Conservation (phyloP, 2,113 vertebrate species). For the Pachycephala philippinensis region DNA sequence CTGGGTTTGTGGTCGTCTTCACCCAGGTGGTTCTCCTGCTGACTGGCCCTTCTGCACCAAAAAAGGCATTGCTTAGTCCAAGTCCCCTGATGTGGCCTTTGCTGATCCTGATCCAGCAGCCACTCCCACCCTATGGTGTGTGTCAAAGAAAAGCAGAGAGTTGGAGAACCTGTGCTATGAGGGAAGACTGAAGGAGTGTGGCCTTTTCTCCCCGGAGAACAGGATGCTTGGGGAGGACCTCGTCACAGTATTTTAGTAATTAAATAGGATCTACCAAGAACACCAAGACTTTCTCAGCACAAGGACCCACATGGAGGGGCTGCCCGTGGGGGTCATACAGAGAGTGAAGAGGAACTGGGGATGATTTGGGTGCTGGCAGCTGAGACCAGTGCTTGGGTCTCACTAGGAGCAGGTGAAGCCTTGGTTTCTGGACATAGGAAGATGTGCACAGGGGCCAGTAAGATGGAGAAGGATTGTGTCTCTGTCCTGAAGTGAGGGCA, state of each 20-base stretch:
- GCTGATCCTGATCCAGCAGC: neutral
- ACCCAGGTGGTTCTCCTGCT: neutral
- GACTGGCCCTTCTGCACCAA: neutral
- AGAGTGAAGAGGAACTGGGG: neutral
- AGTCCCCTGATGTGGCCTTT: neutral
- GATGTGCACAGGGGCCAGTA: neutral
- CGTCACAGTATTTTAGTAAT: neutral
- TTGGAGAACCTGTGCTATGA: neutral
- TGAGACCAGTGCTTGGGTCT: neutral
- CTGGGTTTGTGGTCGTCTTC: neutral
- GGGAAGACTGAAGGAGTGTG: neutral
- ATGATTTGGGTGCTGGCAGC: neutral
- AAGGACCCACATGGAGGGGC: neutral
- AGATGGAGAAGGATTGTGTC: neutral
- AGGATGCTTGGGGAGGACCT: neutral
- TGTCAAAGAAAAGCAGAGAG: neutral
- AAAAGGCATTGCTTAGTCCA: neutral
- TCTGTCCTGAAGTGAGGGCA: neutral
- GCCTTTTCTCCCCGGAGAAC: neutral
- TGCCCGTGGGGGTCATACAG: neutral
- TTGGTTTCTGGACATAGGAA: neutral
- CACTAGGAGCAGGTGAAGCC: neutral
- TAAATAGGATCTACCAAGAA: neutral
- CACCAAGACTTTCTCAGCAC: neutral
- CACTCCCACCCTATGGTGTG: rapidly evolving